Percentiles rank a stretch among this genome's conserved stretches.
Evolutionary conservation across 2,113 vertebrate species (phyloP).

Genomic region (Uria lomvia): DNA sequence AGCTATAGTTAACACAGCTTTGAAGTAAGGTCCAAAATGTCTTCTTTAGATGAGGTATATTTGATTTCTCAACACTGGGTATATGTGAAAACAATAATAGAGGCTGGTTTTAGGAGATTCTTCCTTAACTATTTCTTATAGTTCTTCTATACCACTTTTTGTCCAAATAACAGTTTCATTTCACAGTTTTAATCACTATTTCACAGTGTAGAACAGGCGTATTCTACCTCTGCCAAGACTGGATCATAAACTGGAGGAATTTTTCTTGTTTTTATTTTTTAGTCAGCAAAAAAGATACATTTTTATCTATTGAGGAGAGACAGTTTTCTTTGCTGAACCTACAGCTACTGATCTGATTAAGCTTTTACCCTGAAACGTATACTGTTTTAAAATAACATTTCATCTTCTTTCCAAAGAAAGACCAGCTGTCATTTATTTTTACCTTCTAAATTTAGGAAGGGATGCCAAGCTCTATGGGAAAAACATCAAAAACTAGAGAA

Average conservation of each 20-base stretch:
- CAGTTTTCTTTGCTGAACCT: not conserved
- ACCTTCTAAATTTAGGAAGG: not conserved
- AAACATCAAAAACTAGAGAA: not conserved
- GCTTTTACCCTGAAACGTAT: not conserved
- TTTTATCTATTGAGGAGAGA: not conserved
- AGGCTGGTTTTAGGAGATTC: not conserved
- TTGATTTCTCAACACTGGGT: not conserved
- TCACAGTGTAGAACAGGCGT: not conserved
- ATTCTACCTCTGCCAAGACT: not conserved
- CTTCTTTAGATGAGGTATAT: not conserved
- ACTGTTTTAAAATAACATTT: not conserved
- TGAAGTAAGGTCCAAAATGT: not conserved
- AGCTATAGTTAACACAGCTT: not conserved
- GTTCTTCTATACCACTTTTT: not conserved
- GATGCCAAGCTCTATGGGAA: not conserved
- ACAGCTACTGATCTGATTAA: not conserved
- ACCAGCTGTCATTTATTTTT: not conserved
- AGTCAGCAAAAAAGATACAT: not conserved
- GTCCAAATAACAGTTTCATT: slow-evolving; percentile 22
- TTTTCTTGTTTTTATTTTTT: not conserved
- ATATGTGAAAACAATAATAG: not conserved
- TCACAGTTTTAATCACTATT: slow-evolving; percentile 46
- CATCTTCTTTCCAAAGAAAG: not conserved
- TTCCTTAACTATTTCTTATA: not conserved
- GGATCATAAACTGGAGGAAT: not conserved